phyloP scores from a whole-genome alignment of 2,797 vertebrate genomes.

The Halcyon leucocephala region DNA sequence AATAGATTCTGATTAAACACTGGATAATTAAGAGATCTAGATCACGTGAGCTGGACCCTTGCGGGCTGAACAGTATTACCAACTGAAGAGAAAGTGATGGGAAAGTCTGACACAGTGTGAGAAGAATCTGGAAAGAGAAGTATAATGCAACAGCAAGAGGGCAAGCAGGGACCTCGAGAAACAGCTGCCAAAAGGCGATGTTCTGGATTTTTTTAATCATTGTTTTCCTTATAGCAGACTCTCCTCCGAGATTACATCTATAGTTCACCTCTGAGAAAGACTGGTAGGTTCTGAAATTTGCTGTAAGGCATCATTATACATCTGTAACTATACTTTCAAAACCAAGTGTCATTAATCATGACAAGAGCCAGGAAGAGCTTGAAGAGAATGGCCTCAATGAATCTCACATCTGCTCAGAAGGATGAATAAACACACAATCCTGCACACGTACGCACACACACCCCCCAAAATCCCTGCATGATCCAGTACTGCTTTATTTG shows the following conservation, averaged over 20 bases:
- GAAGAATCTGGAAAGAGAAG: not conserved
- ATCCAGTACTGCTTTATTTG: not conserved
- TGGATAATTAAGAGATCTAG: not conserved
- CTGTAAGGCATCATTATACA: constrained; percentile 17
- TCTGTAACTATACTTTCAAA: not conserved
- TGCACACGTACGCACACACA: not conserved
- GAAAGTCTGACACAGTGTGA: not conserved
- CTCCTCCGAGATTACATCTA: not conserved
- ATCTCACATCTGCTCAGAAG: not conserved
- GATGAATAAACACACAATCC: not conserved
- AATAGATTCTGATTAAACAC: not conserved
- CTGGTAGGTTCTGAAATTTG: not conserved
- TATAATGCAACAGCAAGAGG: not conserved
- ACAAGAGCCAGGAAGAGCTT: not conserved
- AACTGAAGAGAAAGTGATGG: not conserved
- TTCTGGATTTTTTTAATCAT: constrained; percentile 24
- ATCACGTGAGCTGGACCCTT: not conserved
- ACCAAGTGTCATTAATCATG: constrained; percentile 33
- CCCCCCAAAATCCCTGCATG: not conserved
- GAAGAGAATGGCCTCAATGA: not conserved
- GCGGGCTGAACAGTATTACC: not conserved
- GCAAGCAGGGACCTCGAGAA: not conserved
- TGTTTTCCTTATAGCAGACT: not conserved
- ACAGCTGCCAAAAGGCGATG: not conserved
- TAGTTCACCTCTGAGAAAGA: constrained; percentile 55